phyloP scores from a whole-genome alignment of 2,888 invertebrate species.

The Drosophila mimetica region DNA sequence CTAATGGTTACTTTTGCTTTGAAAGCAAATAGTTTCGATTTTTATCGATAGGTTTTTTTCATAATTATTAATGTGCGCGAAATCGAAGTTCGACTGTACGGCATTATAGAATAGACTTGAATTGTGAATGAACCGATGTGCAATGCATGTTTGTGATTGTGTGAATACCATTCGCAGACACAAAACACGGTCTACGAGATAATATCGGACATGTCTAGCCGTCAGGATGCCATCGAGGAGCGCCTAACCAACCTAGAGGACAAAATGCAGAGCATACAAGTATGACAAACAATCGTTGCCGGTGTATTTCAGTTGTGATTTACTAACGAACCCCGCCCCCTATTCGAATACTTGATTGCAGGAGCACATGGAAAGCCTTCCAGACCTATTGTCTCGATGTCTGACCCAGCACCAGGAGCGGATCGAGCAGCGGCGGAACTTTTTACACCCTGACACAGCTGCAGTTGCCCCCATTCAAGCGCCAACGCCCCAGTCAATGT shows the following conservation, averaged over 20 bases:
- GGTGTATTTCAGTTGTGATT: background rate
- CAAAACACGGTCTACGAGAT: slow-evolving; percentile 99
- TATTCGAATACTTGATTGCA: slow-evolving; percentile 61
- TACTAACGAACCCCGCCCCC: background rate
- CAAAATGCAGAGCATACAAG: slow-evolving; percentile 93
- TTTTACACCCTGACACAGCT: slow-evolving; percentile 94
- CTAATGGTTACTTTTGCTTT: too few relatives aligned
- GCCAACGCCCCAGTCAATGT: slow-evolving; percentile 85
- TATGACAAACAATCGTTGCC: slow-evolving; percentile 81
- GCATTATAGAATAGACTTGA: background rate
- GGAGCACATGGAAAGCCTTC: slow-evolving; percentile 93
- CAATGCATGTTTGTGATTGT: slow-evolving; percentile 20
- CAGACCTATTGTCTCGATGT: slow-evolving; percentile 91
- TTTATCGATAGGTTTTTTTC: too few relatives aligned
- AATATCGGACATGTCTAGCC: slow-evolving; percentile 97
- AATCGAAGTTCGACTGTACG: slow-evolving; percentile 6
- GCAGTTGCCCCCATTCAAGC: slow-evolving; percentile 86
- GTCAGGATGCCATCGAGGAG: slow-evolving; percentile 97
- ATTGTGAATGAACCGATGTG: slow-evolving; percentile 1
- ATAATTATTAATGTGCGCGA: too few relatives aligned
- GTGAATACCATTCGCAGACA: slow-evolving; percentile 87
- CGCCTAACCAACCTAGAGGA: slow-evolving; percentile 96
- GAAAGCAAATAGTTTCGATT: too few relatives aligned
- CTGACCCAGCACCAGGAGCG: slow-evolving; percentile 91
- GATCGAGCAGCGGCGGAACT: slow-evolving; percentile 92